phyloP scores from a whole-genome alignment of 2,113 vertebrate species.

The Perca flavescens region DNA sequence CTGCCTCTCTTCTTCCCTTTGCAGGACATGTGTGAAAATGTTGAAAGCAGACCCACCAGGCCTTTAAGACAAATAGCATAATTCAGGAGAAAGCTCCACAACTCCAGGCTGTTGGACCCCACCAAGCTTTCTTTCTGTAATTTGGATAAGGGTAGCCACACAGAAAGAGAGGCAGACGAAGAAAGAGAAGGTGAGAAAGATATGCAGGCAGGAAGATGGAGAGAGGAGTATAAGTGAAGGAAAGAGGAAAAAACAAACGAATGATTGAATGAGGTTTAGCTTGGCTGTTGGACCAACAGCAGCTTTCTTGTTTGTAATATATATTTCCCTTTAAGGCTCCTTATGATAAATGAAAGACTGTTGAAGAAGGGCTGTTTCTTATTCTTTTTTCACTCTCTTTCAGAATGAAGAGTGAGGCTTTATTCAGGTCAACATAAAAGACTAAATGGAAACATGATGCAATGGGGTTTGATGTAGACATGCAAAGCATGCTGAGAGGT shows the following conservation, averaged over 20 bases:
- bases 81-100: conserved; percentile 76
- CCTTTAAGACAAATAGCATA: conserved; percentile 80
- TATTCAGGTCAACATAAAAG: conserved; percentile 49
- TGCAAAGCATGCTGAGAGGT: conserved; percentile 5
- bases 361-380: conserved; percentile 24
- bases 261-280: conserved; percentile 63
- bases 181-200: conserved; percentile 13
- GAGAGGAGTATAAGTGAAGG: not conserved
- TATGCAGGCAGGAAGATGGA: conserved; percentile 22
- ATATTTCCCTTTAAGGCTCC: conserved; percentile 48
- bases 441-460: conserved; percentile 38
- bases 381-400: conserved; percentile 33
- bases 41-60: conserved; percentile 78
- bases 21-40: conserved; percentile 70
- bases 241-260: conserved; percentile 26
- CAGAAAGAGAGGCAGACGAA: conserved; percentile 25
- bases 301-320: conserved; percentile 44
- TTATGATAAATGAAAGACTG: conserved; percentile 62
- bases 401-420: conserved; percentile 15
- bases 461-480: conserved; percentile 15
- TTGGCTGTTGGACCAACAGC: conserved; percentile 46
- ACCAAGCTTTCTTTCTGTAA: conserved; percentile 26
- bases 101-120: conserved; percentile 64
- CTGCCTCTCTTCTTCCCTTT: conserved; percentile 55
- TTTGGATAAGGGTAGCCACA: conserved; percentile 50